Conservation (phyloP, 2,888 invertebrate genomes). For the Atherix ibis region DNA sequence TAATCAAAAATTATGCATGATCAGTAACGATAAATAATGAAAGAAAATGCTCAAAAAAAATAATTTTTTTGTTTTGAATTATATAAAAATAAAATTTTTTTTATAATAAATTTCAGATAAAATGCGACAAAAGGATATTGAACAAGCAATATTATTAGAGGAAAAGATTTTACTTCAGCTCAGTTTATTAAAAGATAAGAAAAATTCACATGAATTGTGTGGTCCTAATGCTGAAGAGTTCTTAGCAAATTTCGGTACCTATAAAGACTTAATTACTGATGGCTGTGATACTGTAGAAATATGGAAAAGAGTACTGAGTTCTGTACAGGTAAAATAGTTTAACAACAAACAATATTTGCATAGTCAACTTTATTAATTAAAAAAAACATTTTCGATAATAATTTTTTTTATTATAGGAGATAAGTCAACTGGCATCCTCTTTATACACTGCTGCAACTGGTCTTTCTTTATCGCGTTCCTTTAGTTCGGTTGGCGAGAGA, state of each 20-base stretch:
- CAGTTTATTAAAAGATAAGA: slow-evolving; percentile 47
- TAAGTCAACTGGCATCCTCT: slow-evolving; percentile 55
- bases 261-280: slow-evolving; percentile 61
- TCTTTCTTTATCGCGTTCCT: slow-evolving; percentile 70
- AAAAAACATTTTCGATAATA: background rate
- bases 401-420: slow-evolving; percentile 38
- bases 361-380: background rate
- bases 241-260: slow-evolving; percentile 32
- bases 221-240: slow-evolving; percentile 27
- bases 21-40: no score
- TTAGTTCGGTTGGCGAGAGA: slow-evolving; percentile 86
- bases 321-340: slow-evolving; percentile 19
- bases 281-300: slow-evolving; percentile 60
- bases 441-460: slow-evolving; percentile 49
- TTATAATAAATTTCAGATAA: slow-evolving; percentile 56
- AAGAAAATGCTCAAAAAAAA: no score
- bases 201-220: slow-evolving; percentile 35
- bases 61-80: no score
- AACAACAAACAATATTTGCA: background rate
- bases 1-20: no score
- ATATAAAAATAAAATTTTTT: no score
- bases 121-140: slow-evolving; percentile 72
- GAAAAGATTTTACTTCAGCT: slow-evolving; percentile 78
- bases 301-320: slow-evolving; percentile 58
- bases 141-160: slow-evolving; percentile 70